Evolutionary conservation across 2,797 vertebrate species (phyloP).

Genomic region (Silurus aristotelis): DNA sequence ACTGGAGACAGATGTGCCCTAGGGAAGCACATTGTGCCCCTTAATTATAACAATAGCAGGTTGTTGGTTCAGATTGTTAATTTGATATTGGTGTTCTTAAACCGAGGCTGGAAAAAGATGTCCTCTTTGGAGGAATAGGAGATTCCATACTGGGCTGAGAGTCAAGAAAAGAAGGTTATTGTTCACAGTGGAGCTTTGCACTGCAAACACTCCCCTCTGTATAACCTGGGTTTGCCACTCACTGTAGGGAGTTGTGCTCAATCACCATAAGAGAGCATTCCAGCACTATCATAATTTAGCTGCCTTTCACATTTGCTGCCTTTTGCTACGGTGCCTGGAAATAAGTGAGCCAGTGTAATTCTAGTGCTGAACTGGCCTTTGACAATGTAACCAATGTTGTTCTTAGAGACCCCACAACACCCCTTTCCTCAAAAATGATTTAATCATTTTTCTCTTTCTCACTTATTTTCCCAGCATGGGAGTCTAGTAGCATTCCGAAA

Average conservation of each 20-base stretch:
- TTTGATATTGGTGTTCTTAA: slow-evolving; percentile 59
- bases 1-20: slow-evolving; percentile 62
- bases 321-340: slow-evolving; percentile 74
- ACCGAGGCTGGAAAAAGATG: neutral
- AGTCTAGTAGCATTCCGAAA: slow-evolving; percentile 71
- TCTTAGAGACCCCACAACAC: slow-evolving; percentile 70
- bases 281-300: slow-evolving; percentile 82
- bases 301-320: slow-evolving; percentile 68
- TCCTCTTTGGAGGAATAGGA: neutral
- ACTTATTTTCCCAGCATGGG: slow-evolving; percentile 75
- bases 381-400: slow-evolving; percentile 78
- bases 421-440: slow-evolving; percentile 69
- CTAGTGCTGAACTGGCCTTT: slow-evolving; percentile 77
- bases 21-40: slow-evolving; percentile 64
- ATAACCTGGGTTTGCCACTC: slow-evolving; percentile 74
- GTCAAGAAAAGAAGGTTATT: slow-evolving; percentile 71
- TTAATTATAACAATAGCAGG: slow-evolving; percentile 76
- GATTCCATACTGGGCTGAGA: neutral
- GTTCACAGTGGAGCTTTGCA: slow-evolving; percentile 77
- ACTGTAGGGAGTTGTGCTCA: slow-evolving; percentile 85
- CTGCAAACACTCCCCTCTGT: slow-evolving; percentile 75
- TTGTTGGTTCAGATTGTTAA: slow-evolving; percentile 84
- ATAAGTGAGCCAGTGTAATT: slow-evolving; percentile 71
- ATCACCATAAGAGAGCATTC: slow-evolving; percentile 80
- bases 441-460: slow-evolving; percentile 79